Evolutionary conservation across 2,113 vertebrate genomes (phyloP).

Genomic region (human): DNA sequence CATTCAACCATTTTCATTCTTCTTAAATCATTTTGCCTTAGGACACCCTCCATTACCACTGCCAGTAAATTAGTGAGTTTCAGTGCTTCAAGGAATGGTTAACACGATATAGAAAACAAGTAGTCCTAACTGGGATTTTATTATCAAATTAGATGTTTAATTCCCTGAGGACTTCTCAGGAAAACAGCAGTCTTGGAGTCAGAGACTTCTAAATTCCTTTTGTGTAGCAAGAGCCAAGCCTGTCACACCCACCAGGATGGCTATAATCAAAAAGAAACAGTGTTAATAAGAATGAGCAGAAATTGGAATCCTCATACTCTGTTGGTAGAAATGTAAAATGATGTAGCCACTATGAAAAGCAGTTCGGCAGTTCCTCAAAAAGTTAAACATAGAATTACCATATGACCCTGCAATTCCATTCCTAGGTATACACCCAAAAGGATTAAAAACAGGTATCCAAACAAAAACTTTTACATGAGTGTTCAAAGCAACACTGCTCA

Average conservation of each 20-base stretch:
- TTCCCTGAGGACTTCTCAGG: background rate
- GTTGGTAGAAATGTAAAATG: background rate
- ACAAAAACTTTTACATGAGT: background rate
- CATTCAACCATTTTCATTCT: background rate
- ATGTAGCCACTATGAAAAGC: too few relatives aligned
- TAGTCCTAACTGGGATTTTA: background rate
- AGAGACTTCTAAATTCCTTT: background rate
- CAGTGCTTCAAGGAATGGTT: background rate
- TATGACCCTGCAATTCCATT: background rate
- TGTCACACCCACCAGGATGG: background rate
- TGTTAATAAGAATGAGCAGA: background rate
- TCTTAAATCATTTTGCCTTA: background rate
- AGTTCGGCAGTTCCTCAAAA: background rate
- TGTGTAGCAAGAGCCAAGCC: background rate
- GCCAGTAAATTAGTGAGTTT: background rate
- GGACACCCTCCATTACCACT: background rate
- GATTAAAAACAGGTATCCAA: background rate
- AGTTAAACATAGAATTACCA: background rate
- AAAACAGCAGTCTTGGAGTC: background rate
- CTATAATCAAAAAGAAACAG: background rate
- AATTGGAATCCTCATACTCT: background rate
- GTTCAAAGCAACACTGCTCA: background rate
- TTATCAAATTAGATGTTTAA: background rate
- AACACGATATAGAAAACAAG: background rate
- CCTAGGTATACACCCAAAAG: background rate